Base-by-base conservation (phyloP, 2,113 vertebrate genomes). In the Bufo gargarizans region DNA sequence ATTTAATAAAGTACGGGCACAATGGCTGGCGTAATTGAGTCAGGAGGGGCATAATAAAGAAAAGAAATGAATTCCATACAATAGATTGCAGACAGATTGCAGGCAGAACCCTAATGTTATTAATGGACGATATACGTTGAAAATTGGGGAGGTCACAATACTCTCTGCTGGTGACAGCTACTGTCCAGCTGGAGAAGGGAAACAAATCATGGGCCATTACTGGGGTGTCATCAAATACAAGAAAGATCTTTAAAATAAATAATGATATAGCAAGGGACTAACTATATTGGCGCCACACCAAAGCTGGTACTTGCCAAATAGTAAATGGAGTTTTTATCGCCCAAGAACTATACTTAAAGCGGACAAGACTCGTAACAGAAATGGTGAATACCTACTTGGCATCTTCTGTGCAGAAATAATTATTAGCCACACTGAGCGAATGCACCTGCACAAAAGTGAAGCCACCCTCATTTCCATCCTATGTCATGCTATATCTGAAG, bases 401-500 rank as follows among this genome's bases (percentile, higher is more conserved):
- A 50, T 65, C 20, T 43, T 84, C 65, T 33, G 20, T 53, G 33
- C 43, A 56, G n/a, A 79, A 79, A 14, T n/a, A 22, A 55, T 71
- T 84, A 71, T 50, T 13, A 56, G 49, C 12, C n/a, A 47, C 43
- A 77, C 16, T 20, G 19, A 86, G 56, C 56, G n/a, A 55, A 20
- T 80, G 77, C 77, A 87, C 77, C 86, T 80, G 77, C 86, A 80
- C 61, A 80, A 81, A 80, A 80, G 49, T 71, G n/a, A 80, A 80
- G 71, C 47, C 59, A 13, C 86, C 76, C 13, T 58, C 59, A 87
- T 87, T 80, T 87, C 14, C 86, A 55, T 87, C 63, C n/a, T 16
- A 63, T 71, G 61, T 87, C 58, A 86, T 61, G 11, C 45, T 78
- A 86, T 65, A 79, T 79, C 77, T 79, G 33, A 86, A 13, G 59